Evolutionary conservation across 2,888 invertebrate species (phyloP).

Genomic region (Temnothorax unifasciatus): DNA sequence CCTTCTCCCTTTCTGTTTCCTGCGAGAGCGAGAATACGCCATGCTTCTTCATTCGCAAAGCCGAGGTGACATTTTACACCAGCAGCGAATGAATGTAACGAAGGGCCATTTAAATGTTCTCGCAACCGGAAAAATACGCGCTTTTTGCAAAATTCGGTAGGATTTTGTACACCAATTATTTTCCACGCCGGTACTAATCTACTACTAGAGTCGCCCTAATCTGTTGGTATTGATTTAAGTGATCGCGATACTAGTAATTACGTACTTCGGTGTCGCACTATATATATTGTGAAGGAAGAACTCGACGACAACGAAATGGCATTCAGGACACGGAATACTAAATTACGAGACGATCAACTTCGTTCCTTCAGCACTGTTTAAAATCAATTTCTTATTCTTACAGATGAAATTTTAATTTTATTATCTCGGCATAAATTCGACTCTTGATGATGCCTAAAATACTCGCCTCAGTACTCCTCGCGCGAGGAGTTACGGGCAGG

Average conservation of each 20-base stretch:
- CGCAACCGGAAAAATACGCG: not conserved
- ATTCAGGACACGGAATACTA: conserved; percentile 20
- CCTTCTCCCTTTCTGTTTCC: not conserved
- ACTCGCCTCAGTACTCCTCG: conserved; percentile 39
- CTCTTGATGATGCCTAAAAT: conserved; percentile 44
- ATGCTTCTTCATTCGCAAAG: conserved; percentile 71
- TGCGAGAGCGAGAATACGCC: conserved; percentile 47
- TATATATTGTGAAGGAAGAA: not conserved
- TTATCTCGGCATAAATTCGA: conserved; percentile 71
- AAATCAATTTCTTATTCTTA: conserved; percentile 68
- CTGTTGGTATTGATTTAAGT: not conserved
- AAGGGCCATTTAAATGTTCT: conserved; percentile 60
- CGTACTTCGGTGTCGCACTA: not conserved
- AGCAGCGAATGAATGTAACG: conserved; percentile 64
- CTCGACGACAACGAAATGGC: conserved; percentile 28
- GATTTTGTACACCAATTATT: conserved; percentile 55
- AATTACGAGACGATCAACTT: conserved; percentile 28
- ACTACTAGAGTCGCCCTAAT: not conserved
- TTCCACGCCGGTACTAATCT: not conserved
- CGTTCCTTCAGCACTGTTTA: conserved; percentile 45
- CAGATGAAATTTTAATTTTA: conserved; percentile 75
- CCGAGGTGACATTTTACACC: conserved; percentile 70
- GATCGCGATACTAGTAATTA: conserved; percentile 9
- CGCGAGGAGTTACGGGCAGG: conserved; percentile 59
- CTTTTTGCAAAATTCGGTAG: conserved; percentile 1